Evolutionary conservation across 2,797 vertebrate genomes (phyloP), one percentile per base, ranked within the genome.

Genomic region (Labroides dimidiatus): DNA sequence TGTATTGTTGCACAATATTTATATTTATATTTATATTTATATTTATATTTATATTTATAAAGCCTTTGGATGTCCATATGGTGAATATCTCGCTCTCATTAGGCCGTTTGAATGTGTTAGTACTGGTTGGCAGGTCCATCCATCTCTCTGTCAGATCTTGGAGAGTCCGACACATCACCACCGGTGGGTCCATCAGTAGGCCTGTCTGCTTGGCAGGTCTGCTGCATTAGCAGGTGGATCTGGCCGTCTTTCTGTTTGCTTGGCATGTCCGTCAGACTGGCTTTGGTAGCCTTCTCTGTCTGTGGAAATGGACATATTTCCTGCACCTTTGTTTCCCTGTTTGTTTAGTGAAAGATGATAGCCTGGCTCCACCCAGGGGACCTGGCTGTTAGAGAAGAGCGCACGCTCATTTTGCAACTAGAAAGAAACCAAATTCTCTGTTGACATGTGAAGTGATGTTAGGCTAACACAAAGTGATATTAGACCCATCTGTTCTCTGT

Each of bases 161-260:
- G 80, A 80, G 48, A 43, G 72, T 77, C 69, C 71, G 61, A 51
- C 44, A 50, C 63, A 71, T 87, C 76, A 78, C 13, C 72, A 68
- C 75, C 77, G 55, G 80, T 72, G 59, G 72, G 64, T 74, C 63
- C 82, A 54, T 83, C 80, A 78, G 77, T 56, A 64, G 64, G 51
- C 79, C 67, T 43, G 72, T 85, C 75, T 77, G 79, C 53, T 84
- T 83, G 75, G 84, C 82, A 75, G 71, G 41, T 73, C 47, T 51
- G 58, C 53, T 69, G 69, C 58, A 78, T 48, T 83, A 87, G 72
- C 81, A 91, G 87, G 84, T 86, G 78, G 78, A 75, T 77, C 75
- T 87, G 78, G 83, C 78, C 75, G 68, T 85, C 74, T 69, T 75
- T 82, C 79, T 80, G 68, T 83, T 83, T 78, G 71, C 64, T 84